Evolutionary conservation across 2,888 invertebrate species (phyloP).

Genomic region (Oxytorus armatus): DNA sequence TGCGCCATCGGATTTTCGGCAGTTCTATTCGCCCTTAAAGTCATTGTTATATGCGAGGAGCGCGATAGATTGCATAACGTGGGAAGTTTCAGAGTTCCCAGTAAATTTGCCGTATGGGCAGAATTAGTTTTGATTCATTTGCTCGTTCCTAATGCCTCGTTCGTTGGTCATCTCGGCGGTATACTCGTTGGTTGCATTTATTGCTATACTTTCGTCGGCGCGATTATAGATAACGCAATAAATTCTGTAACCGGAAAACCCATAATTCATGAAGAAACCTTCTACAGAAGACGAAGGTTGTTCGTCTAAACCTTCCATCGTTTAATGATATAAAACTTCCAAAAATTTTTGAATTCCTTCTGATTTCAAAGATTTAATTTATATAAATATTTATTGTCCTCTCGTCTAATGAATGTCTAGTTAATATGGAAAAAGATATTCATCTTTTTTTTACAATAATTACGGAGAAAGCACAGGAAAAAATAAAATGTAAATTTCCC

Average conservation of each 20-base stretch:
- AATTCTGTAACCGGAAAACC: slow-evolving; percentile 80
- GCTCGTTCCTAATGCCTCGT: slow-evolving; percentile 87
- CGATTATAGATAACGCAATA: slow-evolving; percentile 81
- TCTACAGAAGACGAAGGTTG: slow-evolving; percentile 77
- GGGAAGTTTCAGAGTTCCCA: slow-evolving; percentile 84
- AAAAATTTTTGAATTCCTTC: not conserved
- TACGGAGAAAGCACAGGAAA: too few species aligned
- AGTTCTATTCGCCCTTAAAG: slow-evolving; percentile 88
- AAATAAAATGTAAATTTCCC: too few species aligned
- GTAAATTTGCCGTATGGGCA: slow-evolving; percentile 86
- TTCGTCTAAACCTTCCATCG: slow-evolving; percentile 42
- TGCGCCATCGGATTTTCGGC: slow-evolving; percentile 89
- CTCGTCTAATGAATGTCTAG: too few species aligned
- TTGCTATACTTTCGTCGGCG: slow-evolving; percentile 84
- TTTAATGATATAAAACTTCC: not conserved
- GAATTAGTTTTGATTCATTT: slow-evolving; percentile 87
- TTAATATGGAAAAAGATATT: too few species aligned
- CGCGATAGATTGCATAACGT: slow-evolving; percentile 78
- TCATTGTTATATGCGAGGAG: slow-evolving; percentile 84
- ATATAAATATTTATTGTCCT: too few species aligned
- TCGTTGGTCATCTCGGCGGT: slow-evolving; percentile 88
- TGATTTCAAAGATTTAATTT: too few species aligned
- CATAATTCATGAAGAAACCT: slow-evolving; percentile 81
- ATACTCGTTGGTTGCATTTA: slow-evolving; percentile 87
- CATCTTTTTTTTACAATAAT: too few species aligned